A percentile compares a stretch with the other conserved stretches of the same genome.
Evolutionary conservation across 2,888 invertebrate genomes (phyloP).

Genomic region (Zele albiditarsus): DNA sequence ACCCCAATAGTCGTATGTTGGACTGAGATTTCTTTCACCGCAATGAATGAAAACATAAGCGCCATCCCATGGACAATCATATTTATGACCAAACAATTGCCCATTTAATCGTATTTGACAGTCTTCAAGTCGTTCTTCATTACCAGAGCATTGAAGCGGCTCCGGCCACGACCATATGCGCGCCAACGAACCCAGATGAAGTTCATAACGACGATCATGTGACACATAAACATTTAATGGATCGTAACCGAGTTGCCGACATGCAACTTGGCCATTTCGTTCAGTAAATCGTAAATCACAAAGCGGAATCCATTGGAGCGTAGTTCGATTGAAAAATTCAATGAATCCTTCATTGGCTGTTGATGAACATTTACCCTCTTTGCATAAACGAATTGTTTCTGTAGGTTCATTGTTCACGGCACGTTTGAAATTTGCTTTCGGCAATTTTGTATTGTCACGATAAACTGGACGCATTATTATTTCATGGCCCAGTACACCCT

Average conservation of each 20-base stretch:
- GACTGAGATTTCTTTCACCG: constrained; percentile 80
- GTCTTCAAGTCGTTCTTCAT: constrained; percentile 85
- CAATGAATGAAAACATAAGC: constrained; percentile 96
- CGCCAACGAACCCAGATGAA: constrained; percentile 89
- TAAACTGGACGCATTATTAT: constrained; percentile 84
- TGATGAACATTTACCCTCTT: constrained; percentile 80
- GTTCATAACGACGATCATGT: constrained; percentile 88
- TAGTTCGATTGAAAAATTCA: constrained; percentile 96
- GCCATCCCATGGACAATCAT: constrained; percentile 91
- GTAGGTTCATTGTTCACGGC: constrained; percentile 28
- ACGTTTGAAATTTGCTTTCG: constrained; percentile 69
- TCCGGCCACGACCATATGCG: constrained; percentile 97
- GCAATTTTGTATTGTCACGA: constrained; percentile 70
- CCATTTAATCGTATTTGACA: constrained; percentile 92
- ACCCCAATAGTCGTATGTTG: constrained; percentile 91
- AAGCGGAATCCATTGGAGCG: constrained; percentile 96
- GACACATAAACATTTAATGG: constrained; percentile 91
- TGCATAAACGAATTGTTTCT: constrained; percentile 83
- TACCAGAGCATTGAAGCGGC: constrained; percentile 87
- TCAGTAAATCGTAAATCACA: constrained; percentile 97
- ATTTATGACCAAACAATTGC: constrained; percentile 87
- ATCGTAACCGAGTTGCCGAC: constrained; percentile 92
- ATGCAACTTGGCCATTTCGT: constrained; percentile 96
- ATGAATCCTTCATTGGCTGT: constrained; percentile 81
- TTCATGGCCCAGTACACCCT: constrained; percentile 83